A percentile compares a stretch with the other conserved stretches of the same genome.
phyloP scores from a whole-genome alignment of 2,113 vertebrate genomes.

The Notothenia coriiceps region DNA sequence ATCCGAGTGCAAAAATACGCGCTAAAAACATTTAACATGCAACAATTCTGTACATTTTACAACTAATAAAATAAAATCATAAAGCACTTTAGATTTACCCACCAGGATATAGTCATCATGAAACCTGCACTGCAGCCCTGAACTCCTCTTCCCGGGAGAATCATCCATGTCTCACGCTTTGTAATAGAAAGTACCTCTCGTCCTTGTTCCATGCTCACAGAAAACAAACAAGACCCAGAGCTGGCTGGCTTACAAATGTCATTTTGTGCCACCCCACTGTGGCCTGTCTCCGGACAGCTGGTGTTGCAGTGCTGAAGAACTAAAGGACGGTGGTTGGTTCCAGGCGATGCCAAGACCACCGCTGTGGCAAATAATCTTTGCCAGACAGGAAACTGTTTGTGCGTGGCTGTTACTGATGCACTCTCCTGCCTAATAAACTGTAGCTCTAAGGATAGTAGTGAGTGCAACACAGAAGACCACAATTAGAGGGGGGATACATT shows the following conservation, averaged over 20 bases:
- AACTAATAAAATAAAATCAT: neutral
- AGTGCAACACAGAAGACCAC: neutral
- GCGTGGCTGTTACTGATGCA: constrained; percentile 18
- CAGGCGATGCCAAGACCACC: constrained; percentile 57
- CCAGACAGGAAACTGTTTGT: constrained; percentile 47
- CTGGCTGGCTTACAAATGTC: constrained; percentile 52
- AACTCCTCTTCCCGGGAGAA: constrained; percentile 15
- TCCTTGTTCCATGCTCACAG: constrained; percentile 21
- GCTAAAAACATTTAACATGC: neutral
- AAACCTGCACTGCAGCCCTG: constrained; percentile 31
- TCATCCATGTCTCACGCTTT: constrained; percentile 38
- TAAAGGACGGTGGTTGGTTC: constrained; percentile 59
- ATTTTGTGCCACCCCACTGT: constrained; percentile 65
- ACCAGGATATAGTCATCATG: constrained; percentile 38
- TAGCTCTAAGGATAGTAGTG: neutral
- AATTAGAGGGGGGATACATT: neutral
- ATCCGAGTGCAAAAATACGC: neutral
- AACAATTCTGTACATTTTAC: neutral
- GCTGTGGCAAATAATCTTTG: constrained; percentile 43
- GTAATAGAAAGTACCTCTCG: constrained; percentile 8
- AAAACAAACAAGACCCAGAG: constrained; percentile 23
- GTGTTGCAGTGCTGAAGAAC: constrained; percentile 62
- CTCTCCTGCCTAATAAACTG: constrained; percentile 35
- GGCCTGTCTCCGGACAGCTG: constrained; percentile 72
- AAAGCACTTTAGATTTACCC: constrained; percentile 28